Percentiles rank a stretch among this genome's conserved stretches.
Evolutionary conservation across 30 jellyfish, hydroid and myxozoan species (phyloP).

Genomic region (Clytia hemisphaerica): DNA sequence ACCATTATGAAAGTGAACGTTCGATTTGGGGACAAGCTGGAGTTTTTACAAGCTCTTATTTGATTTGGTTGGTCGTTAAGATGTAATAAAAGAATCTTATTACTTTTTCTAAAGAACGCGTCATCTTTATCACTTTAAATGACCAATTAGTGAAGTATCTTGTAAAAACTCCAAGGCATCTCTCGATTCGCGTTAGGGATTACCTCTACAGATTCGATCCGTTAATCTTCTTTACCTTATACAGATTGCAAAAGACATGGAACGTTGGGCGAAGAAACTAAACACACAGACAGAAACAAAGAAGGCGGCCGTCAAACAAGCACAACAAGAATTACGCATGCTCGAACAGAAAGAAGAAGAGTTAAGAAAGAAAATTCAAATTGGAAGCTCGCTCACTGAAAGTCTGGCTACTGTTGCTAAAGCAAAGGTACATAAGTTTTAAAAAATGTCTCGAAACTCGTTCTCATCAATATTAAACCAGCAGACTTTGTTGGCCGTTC

Average conservation of each 20-base stretch:
- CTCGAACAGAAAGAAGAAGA: conserved; percentile 84
- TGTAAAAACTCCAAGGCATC: too few species aligned
- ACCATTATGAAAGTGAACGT: too few species aligned
- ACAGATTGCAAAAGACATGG: conserved; percentile 96
- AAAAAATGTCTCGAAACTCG: background rate
- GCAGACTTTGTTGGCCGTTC: background rate
- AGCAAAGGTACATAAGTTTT: background rate
- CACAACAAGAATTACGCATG: conserved; percentile 53
- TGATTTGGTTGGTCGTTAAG: too few species aligned
- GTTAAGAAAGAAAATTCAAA: conserved; percentile 53
- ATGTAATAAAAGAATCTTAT: too few species aligned
- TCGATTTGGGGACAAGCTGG: too few species aligned
- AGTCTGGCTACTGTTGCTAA: conserved; percentile 10
- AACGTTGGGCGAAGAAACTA: conserved; percentile 95
- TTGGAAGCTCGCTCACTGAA: conserved; percentile 31
- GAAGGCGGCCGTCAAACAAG: conserved; percentile 61
- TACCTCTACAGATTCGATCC: background rate
- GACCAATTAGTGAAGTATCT: too few species aligned
- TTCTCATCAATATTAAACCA: background rate
- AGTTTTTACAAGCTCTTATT: too few species aligned
- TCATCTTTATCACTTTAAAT: too few species aligned
- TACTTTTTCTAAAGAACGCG: too few species aligned
- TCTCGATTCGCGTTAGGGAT: background rate
- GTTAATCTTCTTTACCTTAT: background rate
- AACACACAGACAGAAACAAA: conserved; percentile 66